Base-by-base conservation (phyloP, 2,888 invertebrate species). In the Phyto melanocephala region DNA sequence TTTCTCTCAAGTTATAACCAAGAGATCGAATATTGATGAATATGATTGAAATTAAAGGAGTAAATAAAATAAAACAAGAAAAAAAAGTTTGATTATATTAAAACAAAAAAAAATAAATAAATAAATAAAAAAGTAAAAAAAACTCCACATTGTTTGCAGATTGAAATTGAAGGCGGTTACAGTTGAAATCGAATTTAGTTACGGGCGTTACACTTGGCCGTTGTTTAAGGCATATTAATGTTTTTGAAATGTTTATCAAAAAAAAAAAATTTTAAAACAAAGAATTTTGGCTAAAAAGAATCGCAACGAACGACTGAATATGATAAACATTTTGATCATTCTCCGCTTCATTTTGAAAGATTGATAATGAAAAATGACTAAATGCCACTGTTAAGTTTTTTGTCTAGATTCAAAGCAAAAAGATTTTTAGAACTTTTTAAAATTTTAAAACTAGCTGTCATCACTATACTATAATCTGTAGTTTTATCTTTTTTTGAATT, bases 131-230 rank as follows among this genome's bases (percentile, higher is more conserved):
- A 47, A 40, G 3, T 60, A n/a, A 5, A 47, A 60, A 50, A 45
- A 47, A 40, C 6, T 60, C 1, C 24, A 76, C 35, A 54, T 63
- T 82, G 79, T 79, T 78, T 75, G 70, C 52, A 71, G 70, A 76
- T 79, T 75, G 75, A 62, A 79, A 67, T 85, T 82, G 86, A 85
- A 86, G 87, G 87, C 86, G 87, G 87, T 86, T 87, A 85, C 86
- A 86, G 87, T 86, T 87, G 86, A 87, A 87, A 87, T 85, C 86
- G 85, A 86, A 87, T 87, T 86, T 87, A 85, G 85, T 85, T 86
- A 84, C 85, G 84, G 84, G 85, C 84, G 80, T 78, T 78, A 76
- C 79, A 80, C 68, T 78, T 63, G 71, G 79, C 72, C 74, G 80
- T 80, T 78, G 79, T 77, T 79, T 79, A 62, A 35, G 79, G 79